Conservation (phyloP, 2,113 vertebrate species). For the Gracilinanus agilis region DNA sequence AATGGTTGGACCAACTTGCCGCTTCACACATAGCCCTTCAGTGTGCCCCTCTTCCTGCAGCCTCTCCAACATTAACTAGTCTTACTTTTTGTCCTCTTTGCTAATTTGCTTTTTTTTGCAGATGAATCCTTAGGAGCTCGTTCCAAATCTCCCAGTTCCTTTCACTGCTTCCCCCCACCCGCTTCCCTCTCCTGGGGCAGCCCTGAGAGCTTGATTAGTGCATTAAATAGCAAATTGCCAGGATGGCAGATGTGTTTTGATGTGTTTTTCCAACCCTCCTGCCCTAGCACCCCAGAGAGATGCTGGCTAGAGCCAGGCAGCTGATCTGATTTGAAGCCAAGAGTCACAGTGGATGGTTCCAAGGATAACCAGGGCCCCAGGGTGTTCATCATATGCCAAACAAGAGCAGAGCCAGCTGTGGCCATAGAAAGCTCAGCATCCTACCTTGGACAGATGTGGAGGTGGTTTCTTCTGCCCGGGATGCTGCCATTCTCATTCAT, state of each 20-base stretch:
- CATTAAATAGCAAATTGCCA: neutral
- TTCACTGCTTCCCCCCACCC: neutral
- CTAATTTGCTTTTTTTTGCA: neutral
- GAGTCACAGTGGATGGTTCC: neutral
- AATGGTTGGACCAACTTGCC: neutral
- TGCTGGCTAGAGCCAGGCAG: conserved; percentile 2
- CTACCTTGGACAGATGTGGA: neutral
- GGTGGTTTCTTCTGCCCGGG: neutral
- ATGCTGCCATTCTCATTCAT: neutral
- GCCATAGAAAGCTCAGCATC: neutral
- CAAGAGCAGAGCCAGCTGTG: neutral
- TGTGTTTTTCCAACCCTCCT: neutral
- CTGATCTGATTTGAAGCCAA: neutral
- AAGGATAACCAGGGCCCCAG: neutral
- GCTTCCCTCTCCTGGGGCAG: neutral
- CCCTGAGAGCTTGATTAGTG: neutral
- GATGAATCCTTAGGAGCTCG: neutral
- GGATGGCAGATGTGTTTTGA: conserved; percentile 2
- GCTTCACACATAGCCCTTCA: neutral
- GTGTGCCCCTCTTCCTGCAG: neutral
- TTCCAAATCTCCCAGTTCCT: neutral
- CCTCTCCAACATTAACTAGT: neutral
- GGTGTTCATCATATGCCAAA: neutral
- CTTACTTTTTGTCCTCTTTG: neutral
- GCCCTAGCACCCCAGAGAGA: accelerated